Base-by-base conservation (phyloP, 2,113 vertebrate species). In the Hylia prasina region DNA sequence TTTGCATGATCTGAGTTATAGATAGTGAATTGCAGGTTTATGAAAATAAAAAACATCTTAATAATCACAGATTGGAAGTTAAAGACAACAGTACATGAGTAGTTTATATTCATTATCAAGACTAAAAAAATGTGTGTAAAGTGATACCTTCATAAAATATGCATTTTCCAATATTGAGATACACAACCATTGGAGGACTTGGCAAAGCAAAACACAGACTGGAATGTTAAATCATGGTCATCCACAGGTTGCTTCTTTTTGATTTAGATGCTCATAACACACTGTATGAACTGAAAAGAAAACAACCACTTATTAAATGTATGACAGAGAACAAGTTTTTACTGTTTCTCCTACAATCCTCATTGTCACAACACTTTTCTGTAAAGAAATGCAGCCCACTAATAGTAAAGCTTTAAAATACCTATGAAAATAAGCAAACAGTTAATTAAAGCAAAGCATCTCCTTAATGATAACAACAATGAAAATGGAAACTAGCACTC, bases 221-320 rank as follows among this genome's bases (percentile, higher is more conserved):
- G 95, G 97, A 97, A 98, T 97, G 97, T 93, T 61, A 71, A 75
- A 47, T 70, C 2, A 3, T 15, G 51, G 53, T 92, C 65, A 78
- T 53, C 37, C 65, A 40, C 3, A 2, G 58, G 58, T 93, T 91
- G 47, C 73, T 79, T 82, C 75, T 53, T 82, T 72, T 68, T 39
- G 82, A 35, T 73, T 98, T 78, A 98, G 94, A 98, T 60, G 65
- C 98, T 97, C 98, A 98, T 98, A 56, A 98, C 97, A 79, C 97
- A 98, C 80, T 98, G 98, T 82, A 98, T 98, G 96, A 98, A 98
- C 98, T 98, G 93, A 31, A 97, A 97, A 96, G 64, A 94, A 8
- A 95, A 95, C 18, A 87, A 85, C 6, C 68, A 68, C 18, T 33
- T 47, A 56, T 95, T 72, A 95, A 77, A 64, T 48, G 16, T 8